Percentiles rank a stretch among this genome's conserved stretches.
These are phyloP conservation scores for Rhabdornis inornatus DNA, from an alignment of 2,113 vertebrate genomes.

Conservation along the genomic window DNA sequence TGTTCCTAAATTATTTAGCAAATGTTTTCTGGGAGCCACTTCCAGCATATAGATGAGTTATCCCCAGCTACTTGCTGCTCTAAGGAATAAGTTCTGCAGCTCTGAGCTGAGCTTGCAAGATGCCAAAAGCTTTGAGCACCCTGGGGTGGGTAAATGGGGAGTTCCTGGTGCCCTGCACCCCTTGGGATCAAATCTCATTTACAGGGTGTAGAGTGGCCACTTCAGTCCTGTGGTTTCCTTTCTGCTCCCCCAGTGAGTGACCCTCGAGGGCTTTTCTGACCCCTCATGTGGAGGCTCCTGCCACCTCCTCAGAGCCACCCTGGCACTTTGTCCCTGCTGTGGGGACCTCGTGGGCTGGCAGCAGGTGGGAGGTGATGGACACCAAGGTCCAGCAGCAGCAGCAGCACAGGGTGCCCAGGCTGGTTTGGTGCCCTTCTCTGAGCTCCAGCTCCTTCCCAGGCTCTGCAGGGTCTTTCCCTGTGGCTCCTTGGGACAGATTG, in stretches of 20 bases:
- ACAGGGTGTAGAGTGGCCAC: not conserved
- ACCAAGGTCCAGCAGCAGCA: not conserved
- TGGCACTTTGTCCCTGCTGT: not conserved
- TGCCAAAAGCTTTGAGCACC: not conserved
- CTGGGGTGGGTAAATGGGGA: not conserved
- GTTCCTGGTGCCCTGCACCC: not conserved
- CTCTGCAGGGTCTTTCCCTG: no score
- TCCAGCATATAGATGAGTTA: conserved; percentile 8
- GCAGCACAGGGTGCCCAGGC: not conserved
- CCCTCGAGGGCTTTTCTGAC: not conserved
- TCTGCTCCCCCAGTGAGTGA: not conserved
- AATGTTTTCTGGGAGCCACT: not conserved
- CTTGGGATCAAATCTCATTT: not conserved
- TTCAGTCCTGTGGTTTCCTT: not conserved
- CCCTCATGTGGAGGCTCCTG: not conserved
- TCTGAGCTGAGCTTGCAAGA: not conserved
- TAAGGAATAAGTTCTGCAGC: not conserved
- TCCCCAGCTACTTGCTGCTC: not conserved
- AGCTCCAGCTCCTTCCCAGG: fast-evolving
- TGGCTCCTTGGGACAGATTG: no score
- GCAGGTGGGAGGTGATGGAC: fast-evolving
- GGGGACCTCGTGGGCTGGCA: fast-evolving
- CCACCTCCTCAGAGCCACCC: not conserved
- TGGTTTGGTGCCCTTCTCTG: fast-evolving
- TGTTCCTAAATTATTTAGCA: conserved; percentile 30